phyloP scores from a whole-genome alignment of 2,888 invertebrate species.

The Drosophila kambysellisi region DNA sequence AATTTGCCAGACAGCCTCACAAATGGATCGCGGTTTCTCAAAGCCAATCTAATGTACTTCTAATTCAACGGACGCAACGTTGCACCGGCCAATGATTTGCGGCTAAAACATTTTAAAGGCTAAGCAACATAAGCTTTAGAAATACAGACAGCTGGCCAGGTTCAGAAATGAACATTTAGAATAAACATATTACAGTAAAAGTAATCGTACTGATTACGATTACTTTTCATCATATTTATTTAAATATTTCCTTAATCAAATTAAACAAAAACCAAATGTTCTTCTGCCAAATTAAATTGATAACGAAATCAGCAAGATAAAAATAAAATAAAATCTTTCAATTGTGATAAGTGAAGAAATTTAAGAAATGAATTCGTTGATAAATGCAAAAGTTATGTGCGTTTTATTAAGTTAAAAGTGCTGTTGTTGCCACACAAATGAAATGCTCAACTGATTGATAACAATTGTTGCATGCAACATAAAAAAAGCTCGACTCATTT shows the following conservation, averaged over 20 bases:
- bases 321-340: neutral
- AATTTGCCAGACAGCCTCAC: constrained; percentile 63
- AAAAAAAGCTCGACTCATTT: constrained; percentile 20
- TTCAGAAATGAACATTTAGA: too few relatives aligned
- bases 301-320: neutral
- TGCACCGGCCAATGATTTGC: constrained; percentile 44
- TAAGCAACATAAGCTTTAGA: constrained; percentile 59
- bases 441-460: constrained; percentile 22
- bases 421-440: constrained; percentile 8
- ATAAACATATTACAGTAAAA: too few relatives aligned
- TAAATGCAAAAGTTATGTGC: neutral
- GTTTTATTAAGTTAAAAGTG: neutral
- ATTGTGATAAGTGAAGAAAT: neutral
- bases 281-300: neutral
- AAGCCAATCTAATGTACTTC: constrained; percentile 33
- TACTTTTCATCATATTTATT: too few relatives aligned
- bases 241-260: neutral
- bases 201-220: too few relatives aligned
- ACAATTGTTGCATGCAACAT: constrained; percentile 42
- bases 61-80: constrained; percentile 27
- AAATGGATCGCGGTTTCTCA: constrained; percentile 53
- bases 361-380: neutral
- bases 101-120: constrained; percentile 52
- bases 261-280: neutral
- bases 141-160: neutral